phyloP scores from a whole-genome alignment of 2,888 invertebrate species.

The Heteromurus nitidus region DNA sequence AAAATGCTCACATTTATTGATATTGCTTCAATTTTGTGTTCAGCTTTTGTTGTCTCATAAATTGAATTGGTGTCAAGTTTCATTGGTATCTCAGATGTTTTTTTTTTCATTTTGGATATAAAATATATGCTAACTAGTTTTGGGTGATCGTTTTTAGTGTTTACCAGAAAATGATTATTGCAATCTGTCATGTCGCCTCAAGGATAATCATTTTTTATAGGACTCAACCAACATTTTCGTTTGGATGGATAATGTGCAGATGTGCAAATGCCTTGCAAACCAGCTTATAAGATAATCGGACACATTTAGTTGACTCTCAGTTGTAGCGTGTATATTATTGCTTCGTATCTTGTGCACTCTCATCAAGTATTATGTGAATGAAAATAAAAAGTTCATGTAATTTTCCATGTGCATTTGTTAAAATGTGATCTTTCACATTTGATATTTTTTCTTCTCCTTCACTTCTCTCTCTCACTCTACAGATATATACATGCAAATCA shows the following conservation, averaged over 20 bases:
- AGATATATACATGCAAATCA: constrained; percentile 4
- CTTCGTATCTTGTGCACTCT: no score
- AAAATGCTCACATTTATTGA: not conserved
- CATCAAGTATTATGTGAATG: no score
- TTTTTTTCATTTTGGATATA: not conserved
- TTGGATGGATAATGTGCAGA: no score
- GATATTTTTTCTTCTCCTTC: no score
- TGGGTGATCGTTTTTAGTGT: constrained; percentile 19
- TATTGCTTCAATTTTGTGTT: constrained; percentile 16
- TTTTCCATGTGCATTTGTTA: not conserved
- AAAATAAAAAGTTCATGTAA: not conserved
- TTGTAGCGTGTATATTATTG: no score
- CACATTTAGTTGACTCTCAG: no score
- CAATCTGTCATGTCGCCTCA: constrained; percentile 57
- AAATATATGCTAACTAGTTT: constrained; percentile 30
- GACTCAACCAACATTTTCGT: no score
- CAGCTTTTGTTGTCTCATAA: constrained; percentile 15
- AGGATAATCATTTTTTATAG: constrained; percentile 42
- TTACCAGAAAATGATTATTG: constrained; percentile 36
- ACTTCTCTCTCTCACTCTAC: not conserved
- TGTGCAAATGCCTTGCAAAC: no score
- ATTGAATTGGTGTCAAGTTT: constrained; percentile 62
- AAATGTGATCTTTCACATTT: constrained; percentile 11
- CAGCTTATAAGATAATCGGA: no score
- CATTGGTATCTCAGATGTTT: constrained; percentile 25